A percentile compares a stretch with the other conserved stretches of the same genome.
Conservation (phyloP, 2,113 vertebrate genomes). For the Centrocercus urophasianus region DNA sequence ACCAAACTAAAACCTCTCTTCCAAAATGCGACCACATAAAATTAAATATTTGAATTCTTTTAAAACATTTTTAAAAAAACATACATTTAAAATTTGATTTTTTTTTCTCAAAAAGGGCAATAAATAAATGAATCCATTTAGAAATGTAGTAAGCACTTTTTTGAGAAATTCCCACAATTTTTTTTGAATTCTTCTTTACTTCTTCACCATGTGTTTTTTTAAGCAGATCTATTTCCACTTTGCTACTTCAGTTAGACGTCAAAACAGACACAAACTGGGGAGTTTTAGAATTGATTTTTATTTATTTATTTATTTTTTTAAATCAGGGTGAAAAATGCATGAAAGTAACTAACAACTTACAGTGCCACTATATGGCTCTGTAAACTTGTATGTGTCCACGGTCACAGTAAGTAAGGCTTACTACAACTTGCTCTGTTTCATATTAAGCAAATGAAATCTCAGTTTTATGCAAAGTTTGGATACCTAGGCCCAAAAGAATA, state of each 20-base stretch:
- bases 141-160: neutral
- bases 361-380: accelerated
- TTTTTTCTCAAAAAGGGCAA: neutral
- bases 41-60: neutral
- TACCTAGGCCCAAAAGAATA: neutral
- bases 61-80: neutral
- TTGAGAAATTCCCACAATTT: accelerated
- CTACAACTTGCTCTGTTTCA: neutral
- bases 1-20: neutral
- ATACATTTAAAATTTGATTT: neutral
- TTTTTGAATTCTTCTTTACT: neutral
- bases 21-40: neutral
- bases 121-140: neutral
- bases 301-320: neutral
- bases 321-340: neutral
- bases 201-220: neutral
- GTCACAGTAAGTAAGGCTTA: neutral
- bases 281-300: neutral
- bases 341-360: neutral
- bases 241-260: neutral
- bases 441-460: neutral
- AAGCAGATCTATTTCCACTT: neutral
- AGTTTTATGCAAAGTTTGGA: neutral
- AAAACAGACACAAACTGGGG: neutral
- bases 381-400: neutral